Evolutionary conservation across 2,797 vertebrate species (phyloP), one percentile per base, ranked within the genome.

Genomic region (Pygocentrus nattereri): DNA sequence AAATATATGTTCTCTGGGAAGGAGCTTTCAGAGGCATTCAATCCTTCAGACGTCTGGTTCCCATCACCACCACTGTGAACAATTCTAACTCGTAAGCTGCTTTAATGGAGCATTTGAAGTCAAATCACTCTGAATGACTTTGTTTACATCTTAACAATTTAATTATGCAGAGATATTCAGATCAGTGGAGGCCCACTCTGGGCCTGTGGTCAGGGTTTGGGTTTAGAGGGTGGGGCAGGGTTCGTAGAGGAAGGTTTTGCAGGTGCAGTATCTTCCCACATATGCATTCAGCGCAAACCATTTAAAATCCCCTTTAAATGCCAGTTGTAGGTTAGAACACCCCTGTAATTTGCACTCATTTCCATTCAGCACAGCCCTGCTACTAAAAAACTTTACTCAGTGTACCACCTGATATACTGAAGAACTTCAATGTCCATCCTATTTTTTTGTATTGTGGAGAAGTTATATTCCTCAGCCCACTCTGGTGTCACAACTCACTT

Each of bases 261-360:
- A 87, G 86, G 84, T 87, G 82, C 76, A 44, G 50, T 23, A 72
- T n/a, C 73, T 10, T 25, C 25, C 68, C 54, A 31, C 59, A 81
- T 27, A 58, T 27, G 12, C 50, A 27, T 50, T 41, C 73, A 10
- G 41, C 79, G 76, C 23, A 27, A 69, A 74, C 65, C 61, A 52
- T n/a, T n/a, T n/a, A n/a, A n/a, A n/a, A n/a, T n/a, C n/a, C n/a
- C n/a, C n/a, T n/a, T n/a, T n/a, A n/a, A n/a, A 5, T 41, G 1
- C 4, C 5, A 41, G 56, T 31, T 23, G 13, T 3, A n/a, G 13
- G 4, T n/a, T 16, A n/a, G n/a, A 59, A 25, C 12, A 10, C 19
- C 21, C 19, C 19, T 56, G 50, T 44, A 44, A 44, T 44, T 1
- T 10, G 41, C 41, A 44, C 44, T 50, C 49, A 2, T 16, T 15